These are phyloP conservation scores for Eupithecia tripunctaria DNA, from an alignment of 2,888 invertebrate genomes.

Conservation along the genomic window DNA sequence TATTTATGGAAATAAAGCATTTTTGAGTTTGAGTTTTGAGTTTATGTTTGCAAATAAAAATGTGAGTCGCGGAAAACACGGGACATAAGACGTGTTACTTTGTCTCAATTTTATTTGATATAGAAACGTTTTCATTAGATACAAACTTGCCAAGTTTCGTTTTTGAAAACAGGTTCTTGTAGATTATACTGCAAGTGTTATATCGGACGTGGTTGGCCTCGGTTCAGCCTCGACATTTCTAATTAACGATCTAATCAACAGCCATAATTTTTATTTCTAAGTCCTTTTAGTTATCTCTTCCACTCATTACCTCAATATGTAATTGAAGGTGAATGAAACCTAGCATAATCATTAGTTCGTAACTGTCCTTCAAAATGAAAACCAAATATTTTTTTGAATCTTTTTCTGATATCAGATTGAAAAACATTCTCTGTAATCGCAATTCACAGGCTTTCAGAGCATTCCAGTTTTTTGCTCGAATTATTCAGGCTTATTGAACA, in stretches of 20 bases:
- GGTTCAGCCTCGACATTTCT: not conserved
- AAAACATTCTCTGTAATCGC: constrained; percentile 24
- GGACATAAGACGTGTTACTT: not conserved
- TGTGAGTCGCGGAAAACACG: not conserved
- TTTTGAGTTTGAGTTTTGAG: too few relatives aligned
- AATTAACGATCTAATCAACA: not conserved
- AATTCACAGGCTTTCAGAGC: constrained; percentile 25
- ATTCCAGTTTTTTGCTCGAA: constrained; percentile 64
- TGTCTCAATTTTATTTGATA: not conserved
- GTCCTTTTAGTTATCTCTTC: not conserved
- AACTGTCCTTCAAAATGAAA: not conserved
- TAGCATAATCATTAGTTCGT: not conserved
- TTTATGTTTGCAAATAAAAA: not conserved
- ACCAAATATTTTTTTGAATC: not conserved
- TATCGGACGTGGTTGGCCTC: not conserved
- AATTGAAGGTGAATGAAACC: not conserved
- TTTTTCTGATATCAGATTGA: constrained; percentile 21
- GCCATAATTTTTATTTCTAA: not conserved
- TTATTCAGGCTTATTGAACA: constrained; percentile 75
- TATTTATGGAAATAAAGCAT: too few relatives aligned
- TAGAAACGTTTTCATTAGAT: not conserved
- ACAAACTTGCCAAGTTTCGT: not conserved
- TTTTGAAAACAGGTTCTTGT: not conserved
- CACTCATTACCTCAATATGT: too few relatives aligned
- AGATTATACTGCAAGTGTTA: not conserved